These are phyloP conservation scores for Scaptomyza hsui DNA, from an alignment of 1,140 invertebrate species.

Conservation along the genomic window DNA sequence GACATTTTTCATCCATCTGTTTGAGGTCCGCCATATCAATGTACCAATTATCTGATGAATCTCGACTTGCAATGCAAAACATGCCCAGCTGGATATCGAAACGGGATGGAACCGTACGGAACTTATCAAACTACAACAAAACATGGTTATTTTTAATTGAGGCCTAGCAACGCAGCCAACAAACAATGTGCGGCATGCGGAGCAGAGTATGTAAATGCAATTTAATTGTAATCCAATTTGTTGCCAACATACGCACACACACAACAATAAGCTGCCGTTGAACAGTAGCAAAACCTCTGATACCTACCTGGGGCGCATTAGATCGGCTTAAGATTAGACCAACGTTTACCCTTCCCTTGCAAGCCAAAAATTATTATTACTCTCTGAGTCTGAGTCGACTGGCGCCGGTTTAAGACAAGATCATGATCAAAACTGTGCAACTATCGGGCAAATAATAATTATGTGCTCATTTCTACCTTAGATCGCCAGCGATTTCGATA, in stretches of 20 bases:
- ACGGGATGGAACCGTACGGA: conserved; percentile 25
- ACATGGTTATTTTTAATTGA: conserved; percentile 67
- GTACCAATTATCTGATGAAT: conserved; percentile 57
- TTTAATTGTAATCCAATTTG: conserved; percentile 83
- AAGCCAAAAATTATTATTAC: conserved; percentile 54
- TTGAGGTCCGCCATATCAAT: conserved; percentile 8
- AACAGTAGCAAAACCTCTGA: conserved; percentile 54
- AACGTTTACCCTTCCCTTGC: conserved; percentile 49
- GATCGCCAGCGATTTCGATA: conserved; percentile 46
- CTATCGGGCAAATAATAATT: conserved; percentile 58
- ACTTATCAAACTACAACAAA: conserved; percentile 59
- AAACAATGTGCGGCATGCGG: conserved; percentile 47
- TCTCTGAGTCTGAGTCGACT: conserved; percentile 50
- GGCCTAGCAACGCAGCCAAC: conserved; percentile 29
- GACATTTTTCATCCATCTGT: background rate
- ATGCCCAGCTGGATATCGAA: conserved; percentile 61
- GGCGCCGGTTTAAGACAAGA: conserved; percentile 69
- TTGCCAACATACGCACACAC: conserved; percentile 48
- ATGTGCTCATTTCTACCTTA: conserved; percentile 55
- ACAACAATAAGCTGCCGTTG: conserved; percentile 7
- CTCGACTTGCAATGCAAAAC: conserved; percentile 27
- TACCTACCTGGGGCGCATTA: conserved; percentile 68
- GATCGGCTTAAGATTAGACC: conserved; percentile 73
- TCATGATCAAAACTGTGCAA: conserved; percentile 30
- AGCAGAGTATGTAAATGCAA: conserved; percentile 70